Conservation (phyloP, 2,113 vertebrate genomes). For the Microtus montanus region DNA sequence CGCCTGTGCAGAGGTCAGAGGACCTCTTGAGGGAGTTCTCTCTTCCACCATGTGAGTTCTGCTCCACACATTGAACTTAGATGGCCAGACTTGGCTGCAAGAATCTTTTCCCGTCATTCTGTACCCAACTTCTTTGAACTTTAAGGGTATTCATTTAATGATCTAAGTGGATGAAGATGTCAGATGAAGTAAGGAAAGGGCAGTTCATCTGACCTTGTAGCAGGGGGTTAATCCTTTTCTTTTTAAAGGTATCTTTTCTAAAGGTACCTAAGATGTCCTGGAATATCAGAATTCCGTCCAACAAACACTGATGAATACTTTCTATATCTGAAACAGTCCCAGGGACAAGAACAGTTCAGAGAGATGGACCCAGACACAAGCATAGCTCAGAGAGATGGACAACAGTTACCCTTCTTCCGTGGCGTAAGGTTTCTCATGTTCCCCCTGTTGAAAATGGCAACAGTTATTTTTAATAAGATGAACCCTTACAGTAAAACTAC, state of each 20-base stretch:
- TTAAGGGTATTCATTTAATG: neutral
- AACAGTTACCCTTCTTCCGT: neutral
- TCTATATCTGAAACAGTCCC: neutral
- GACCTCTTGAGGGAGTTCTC: neutral
- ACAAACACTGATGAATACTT: neutral
- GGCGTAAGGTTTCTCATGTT: neutral
- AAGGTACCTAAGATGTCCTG: neutral
- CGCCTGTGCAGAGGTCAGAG: neutral
- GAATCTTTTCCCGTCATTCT: neutral
- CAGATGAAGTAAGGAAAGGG: neutral
- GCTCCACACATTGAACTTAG: neutral
- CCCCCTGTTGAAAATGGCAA: neutral
- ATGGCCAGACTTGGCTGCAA: neutral
- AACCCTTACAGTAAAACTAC: neutral
- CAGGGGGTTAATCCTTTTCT: neutral
- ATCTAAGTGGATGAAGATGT: neutral
- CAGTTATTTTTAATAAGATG: conserved; percentile 12
- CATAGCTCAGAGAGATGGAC: neutral
- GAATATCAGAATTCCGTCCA: neutral
- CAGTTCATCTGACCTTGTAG: neutral
- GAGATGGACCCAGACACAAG: neutral
- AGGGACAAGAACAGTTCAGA: neutral
- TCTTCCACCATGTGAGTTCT: neutral
- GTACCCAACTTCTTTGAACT: neutral
- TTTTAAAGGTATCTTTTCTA: neutral